These are phyloP conservation scores for Sylvilagus floridanus DNA, from an alignment of 2,797 vertebrate species.

Conservation along the genomic window DNA sequence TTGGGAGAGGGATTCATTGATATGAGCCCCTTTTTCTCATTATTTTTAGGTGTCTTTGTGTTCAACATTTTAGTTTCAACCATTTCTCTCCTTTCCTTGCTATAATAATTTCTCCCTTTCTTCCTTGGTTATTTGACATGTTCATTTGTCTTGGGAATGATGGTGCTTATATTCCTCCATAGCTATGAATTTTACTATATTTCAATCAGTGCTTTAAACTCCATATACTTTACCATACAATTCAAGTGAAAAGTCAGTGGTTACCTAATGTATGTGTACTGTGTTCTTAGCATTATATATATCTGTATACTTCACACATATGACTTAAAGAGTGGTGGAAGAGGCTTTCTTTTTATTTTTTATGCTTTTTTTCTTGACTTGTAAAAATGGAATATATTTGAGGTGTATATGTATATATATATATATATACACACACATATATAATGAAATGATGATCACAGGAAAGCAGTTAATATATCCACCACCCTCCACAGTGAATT, in stretches of 20 bases:
- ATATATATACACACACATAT: not conserved
- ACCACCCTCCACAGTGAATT: not conserved
- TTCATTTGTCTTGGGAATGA: slow-evolving; percentile 51
- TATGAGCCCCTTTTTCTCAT: not conserved
- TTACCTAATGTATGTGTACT: not conserved
- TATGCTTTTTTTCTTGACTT: not conserved
- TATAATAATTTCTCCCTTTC: slow-evolving; percentile 24
- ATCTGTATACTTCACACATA: not conserved
- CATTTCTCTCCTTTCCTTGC: slow-evolving; percentile 35
- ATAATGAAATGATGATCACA: not conserved
- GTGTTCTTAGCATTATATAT: not conserved
- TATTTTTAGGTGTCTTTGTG: slow-evolving; percentile 32
- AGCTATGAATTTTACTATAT: slow-evolving; percentile 20
- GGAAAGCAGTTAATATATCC: not conserved
- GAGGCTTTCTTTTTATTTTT: not conserved
- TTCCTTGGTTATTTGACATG: slow-evolving; percentile 23
- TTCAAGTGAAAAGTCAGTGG: slow-evolving; percentile 18
- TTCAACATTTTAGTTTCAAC: slow-evolving; percentile 53
- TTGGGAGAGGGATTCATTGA: slow-evolving; percentile 37
- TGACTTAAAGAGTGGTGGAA: slow-evolving; percentile 15
- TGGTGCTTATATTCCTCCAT: slow-evolving; percentile 18
- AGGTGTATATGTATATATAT: not conserved
- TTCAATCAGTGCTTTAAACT: not conserved
- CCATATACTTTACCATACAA: not conserved
- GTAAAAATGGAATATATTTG: not conserved